Evolutionary conservation across 2,797 vertebrate genomes (phyloP).

Genomic region (Spinus pinus): DNA sequence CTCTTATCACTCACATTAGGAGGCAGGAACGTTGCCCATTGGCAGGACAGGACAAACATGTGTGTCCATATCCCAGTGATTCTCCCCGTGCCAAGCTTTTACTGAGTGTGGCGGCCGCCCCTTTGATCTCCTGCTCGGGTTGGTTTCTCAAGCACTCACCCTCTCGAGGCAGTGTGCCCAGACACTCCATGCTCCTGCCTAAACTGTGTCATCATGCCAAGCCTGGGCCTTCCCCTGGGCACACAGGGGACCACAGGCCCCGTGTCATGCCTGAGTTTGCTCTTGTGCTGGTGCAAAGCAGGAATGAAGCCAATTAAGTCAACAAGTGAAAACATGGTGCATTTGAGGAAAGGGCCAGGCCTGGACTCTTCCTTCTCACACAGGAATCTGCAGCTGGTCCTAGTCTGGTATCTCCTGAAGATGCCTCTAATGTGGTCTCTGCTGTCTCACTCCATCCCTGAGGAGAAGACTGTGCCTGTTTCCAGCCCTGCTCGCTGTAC

Average conservation of each 20-base stretch:
- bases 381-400: conserved; percentile 46
- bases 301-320: neutral
- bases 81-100: conserved; percentile 4
- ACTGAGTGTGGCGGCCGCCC: neutral
- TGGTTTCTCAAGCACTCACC: neutral
- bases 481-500: neutral
- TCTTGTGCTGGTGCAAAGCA: neutral
- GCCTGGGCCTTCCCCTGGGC: neutral
- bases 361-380: conserved; percentile 28
- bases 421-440: conserved; percentile 1
- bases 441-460: neutral
- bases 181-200: neutral
- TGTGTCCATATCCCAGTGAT: conserved; percentile 40
- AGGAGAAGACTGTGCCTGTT: conserved; percentile 1
- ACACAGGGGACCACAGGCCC: neutral
- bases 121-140: conserved; percentile 31
- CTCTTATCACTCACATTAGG: conserved; percentile 56
- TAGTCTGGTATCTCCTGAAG: neutral
- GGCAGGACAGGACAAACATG: conserved; percentile 57
- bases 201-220: neutral
- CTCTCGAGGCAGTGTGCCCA: neutral
- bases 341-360: neutral
- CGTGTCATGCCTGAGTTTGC: neutral
- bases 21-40: conserved; percentile 55
- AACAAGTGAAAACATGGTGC: conserved; percentile 18